A percentile compares a stretch with the other conserved stretches of the same genome.
Evolutionary conservation across 1,140 invertebrate species (phyloP).

Genomic region (Oreohelix idahoensis): DNA sequence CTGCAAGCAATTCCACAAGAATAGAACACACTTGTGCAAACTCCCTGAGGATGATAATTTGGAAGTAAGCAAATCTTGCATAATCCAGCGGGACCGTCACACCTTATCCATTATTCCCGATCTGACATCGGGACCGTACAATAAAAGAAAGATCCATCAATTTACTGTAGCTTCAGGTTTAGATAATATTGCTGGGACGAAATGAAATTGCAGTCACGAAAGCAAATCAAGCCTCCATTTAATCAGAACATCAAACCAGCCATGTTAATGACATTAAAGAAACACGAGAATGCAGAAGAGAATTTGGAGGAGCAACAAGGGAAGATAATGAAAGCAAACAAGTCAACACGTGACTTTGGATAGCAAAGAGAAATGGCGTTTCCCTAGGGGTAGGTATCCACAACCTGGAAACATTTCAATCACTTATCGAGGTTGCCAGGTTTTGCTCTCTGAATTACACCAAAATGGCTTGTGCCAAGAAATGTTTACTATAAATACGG

Average conservation of each 20-base stretch:
- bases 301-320: background rate
- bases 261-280: conserved; percentile 34
- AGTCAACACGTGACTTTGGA: background rate
- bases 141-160: conserved; percentile 28
- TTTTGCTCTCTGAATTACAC: background rate
- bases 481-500: too few relatives aligned
- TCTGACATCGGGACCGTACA: background rate
- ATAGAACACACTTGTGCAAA: background rate
- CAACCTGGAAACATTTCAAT: background rate
- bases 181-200: conserved; percentile 24
- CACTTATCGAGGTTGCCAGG: background rate
- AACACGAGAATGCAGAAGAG: background rate
- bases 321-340: conserved; percentile 22
- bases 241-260: conserved; percentile 26
- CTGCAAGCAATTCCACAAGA: background rate
- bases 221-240: conserved; percentile 28
- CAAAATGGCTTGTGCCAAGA: too few relatives aligned
- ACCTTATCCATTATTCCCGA: conserved; percentile 21
- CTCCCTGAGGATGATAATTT: background rate
- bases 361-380: background rate
- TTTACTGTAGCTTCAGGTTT: background rate
- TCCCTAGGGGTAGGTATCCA: background rate
- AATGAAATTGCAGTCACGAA: conserved; percentile 33
- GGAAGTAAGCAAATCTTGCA: conserved; percentile 20
- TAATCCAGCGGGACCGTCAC: background rate